Conservation (phyloP, 2,797 vertebrate genomes). For the Sebastes oblongus region DNA sequence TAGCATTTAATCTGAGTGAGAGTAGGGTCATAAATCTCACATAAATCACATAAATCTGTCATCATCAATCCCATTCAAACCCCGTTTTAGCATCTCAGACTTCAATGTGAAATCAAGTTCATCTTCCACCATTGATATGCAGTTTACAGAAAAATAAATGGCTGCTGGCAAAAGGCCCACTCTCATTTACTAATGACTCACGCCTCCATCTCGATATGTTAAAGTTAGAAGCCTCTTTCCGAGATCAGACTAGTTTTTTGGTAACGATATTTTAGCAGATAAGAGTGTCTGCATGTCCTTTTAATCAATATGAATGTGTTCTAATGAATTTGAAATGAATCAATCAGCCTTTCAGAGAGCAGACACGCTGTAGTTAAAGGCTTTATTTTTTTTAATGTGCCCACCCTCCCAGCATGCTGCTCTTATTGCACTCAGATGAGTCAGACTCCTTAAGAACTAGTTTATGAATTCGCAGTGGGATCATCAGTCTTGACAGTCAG, state of each 20-base stretch:
- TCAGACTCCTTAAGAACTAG: slow-evolving; percentile 56
- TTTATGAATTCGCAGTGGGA: slow-evolving; percentile 37
- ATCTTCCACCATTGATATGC: slow-evolving; percentile 17
- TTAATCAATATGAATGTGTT: slow-evolving; percentile 55
- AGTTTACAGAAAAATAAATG: slow-evolving; percentile 27
- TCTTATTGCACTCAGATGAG: slow-evolving; percentile 53
- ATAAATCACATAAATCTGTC: background rate
- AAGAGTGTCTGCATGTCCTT: slow-evolving; percentile 17
- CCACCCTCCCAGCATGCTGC: slow-evolving; percentile 3
- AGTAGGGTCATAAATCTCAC: slow-evolving; percentile 3
- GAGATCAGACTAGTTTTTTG: background rate
- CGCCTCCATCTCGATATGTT: slow-evolving; percentile 20
- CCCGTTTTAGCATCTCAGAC: background rate
- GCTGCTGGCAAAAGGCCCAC: slow-evolving; percentile 33
- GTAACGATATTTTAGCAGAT: background rate
- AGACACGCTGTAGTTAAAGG: slow-evolving; percentile 31
- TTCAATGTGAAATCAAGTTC: slow-evolving; percentile 19
- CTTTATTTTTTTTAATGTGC: slow-evolving; percentile 20
- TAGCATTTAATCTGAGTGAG: background rate
- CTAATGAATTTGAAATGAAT: slow-evolving; percentile 61
- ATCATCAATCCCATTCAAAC: slow-evolving; percentile 3
- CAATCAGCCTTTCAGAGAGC: slow-evolving; percentile 40
- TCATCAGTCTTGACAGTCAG: slow-evolving; percentile 43
- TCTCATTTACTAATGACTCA: slow-evolving; percentile 49
- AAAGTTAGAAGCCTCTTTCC: slow-evolving; percentile 31